phyloP scores from a whole-genome alignment of 1,140 invertebrate genomes.

The Lutraria rhynchaena region DNA sequence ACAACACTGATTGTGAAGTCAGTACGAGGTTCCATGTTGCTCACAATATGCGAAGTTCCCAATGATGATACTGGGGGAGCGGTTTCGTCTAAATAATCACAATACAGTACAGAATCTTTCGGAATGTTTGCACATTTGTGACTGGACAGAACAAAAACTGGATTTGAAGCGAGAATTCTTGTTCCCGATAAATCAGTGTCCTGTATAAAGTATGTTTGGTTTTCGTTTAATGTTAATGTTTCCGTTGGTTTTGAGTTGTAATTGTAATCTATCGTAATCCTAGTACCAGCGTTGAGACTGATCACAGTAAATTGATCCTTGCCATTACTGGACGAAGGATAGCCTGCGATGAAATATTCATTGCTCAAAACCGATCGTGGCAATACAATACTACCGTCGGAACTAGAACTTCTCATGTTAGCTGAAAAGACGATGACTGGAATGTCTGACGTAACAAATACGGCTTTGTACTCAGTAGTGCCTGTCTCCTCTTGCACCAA shows the following conservation, averaged over 20 bases:
- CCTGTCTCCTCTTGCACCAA: not conserved
- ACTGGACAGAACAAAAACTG: conserved; percentile 4
- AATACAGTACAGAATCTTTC: not conserved
- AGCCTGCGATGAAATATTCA: not conserved
- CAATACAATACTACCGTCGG: conserved; percentile 1
- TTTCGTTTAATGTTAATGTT: not conserved
- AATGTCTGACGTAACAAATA: not conserved
- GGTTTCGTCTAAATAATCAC: not conserved
- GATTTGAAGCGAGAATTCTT: not conserved
- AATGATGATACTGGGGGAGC: conserved; percentile 1
- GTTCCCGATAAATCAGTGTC: not conserved
- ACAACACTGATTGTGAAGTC: conserved; percentile 20
- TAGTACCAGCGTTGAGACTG: not conserved
- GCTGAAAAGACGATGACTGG: not conserved
- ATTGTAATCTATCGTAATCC: not conserved
- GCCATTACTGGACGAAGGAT: not conserved
- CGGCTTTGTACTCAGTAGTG: not conserved
- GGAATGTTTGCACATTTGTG: conserved; percentile 17
- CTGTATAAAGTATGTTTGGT: not conserved
- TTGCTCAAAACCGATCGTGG: not conserved
- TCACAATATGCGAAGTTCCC: conserved; percentile 2
- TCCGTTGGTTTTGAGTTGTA: not conserved
- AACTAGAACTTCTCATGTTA: not conserved
- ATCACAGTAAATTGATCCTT: not conserved
- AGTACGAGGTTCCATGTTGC: conserved; percentile 8